Percentiles rank a stretch among this genome's conserved stretches.
Evolutionary conservation across 2,113 vertebrate genomes (phyloP).

Genomic region (Microtus oregoni): DNA sequence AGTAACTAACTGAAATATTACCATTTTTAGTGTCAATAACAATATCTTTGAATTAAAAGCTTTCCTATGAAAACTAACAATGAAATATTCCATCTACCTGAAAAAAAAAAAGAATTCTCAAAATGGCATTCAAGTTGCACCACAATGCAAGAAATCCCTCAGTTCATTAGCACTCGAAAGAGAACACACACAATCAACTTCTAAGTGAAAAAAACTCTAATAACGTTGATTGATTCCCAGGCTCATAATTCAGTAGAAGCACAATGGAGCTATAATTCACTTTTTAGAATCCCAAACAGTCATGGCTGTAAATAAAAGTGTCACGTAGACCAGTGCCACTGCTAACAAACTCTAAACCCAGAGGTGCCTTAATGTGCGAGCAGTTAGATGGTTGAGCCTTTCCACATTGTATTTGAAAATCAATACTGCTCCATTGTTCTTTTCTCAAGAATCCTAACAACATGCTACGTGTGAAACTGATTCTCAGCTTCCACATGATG

Average conservation of each 20-base stretch:
- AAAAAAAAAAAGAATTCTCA: conserved; percentile 17
- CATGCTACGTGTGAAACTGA: neutral
- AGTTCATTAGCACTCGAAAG: conserved; percentile 63
- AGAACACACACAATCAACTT: conserved; percentile 53
- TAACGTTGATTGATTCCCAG: conserved; percentile 51
- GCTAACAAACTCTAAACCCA: conserved; percentile 38
- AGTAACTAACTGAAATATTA: conserved; percentile 27
- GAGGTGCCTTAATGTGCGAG: neutral
- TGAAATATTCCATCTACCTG: conserved; percentile 50
- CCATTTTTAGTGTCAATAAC: conserved; percentile 17
- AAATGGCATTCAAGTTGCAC: conserved; percentile 50
- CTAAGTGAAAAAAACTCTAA: conserved; percentile 7
- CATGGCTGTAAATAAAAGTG: conserved; percentile 49
- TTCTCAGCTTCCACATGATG: neutral
- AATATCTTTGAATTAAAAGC: conserved; percentile 28
- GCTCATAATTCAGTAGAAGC: conserved; percentile 53
- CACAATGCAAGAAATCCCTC: conserved; percentile 11
- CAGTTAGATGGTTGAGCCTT: neutral
- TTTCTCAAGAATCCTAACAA: neutral
- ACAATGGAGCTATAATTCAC: conserved; percentile 60
- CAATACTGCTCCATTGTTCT: neutral
- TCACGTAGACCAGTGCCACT: conserved; percentile 1
- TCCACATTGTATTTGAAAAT: neutral
- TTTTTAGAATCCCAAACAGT: conserved; percentile 47
- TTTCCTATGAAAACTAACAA: conserved; percentile 7